phyloP scores from a whole-genome alignment of 2,797 vertebrate genomes.

The Sebastes paucispinis region DNA sequence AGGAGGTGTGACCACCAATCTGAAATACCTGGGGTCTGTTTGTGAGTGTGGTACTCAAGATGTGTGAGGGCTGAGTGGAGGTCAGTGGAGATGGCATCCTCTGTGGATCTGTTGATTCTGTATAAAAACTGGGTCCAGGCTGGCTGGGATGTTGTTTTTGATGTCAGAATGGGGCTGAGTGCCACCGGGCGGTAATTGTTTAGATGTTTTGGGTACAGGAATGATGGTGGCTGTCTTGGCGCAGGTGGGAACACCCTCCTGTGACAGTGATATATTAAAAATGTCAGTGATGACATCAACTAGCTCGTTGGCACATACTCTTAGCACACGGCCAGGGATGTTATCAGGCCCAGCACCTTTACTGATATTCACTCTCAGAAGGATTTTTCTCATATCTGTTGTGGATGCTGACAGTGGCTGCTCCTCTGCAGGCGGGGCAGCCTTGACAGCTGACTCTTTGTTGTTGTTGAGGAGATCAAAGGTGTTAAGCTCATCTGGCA shows the following conservation, averaged over 20 bases:
- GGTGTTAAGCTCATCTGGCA: neutral
- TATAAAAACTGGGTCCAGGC: neutral
- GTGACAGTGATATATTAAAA: neutral
- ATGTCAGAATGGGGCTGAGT: neutral
- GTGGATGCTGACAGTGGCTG: neutral
- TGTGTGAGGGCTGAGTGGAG: neutral
- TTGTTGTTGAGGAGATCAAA: neutral
- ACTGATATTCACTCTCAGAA: neutral
- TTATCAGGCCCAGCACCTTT: neutral
- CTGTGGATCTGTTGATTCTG: neutral
- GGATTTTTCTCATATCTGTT: neutral
- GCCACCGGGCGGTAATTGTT: neutral
- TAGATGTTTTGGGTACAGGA: neutral
- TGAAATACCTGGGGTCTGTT: neutral
- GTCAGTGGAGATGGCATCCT: neutral
- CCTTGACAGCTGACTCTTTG: neutral
- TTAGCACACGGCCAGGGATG: neutral
- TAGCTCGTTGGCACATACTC: neutral
- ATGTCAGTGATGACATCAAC: neutral
- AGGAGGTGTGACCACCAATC: neutral
- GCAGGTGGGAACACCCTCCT: neutral
- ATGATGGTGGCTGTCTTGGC: neutral
- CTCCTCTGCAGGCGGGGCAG: neutral
- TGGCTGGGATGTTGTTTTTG: neutral
- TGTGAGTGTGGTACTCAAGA: neutral